Percentiles rank a stretch among this genome's conserved stretches.
phyloP scores from a whole-genome alignment of 2,888 invertebrate species.

The Emmelina monodactyla region DNA sequence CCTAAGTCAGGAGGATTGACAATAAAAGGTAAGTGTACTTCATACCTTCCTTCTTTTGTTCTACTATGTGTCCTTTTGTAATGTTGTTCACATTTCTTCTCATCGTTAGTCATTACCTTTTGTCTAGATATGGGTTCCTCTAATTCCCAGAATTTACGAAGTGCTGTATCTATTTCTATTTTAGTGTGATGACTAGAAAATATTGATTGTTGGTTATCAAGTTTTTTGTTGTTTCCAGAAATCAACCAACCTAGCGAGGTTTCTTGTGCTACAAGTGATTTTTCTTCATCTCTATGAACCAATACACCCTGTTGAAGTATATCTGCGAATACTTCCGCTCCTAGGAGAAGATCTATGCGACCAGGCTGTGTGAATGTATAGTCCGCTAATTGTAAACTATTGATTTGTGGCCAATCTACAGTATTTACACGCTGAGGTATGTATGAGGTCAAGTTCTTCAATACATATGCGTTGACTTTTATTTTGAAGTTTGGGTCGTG shows the following conservation, averaged over 20 bases:
- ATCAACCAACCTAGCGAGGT: constrained; percentile 5
- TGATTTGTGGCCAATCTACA: constrained; percentile 5
- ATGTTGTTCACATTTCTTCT: background rate
- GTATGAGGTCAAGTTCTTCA: constrained; percentile 9
- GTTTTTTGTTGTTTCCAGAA: background rate
- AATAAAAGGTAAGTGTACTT: background rate
- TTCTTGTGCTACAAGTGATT: constrained; percentile 7
- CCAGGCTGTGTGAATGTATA: constrained; percentile 7
- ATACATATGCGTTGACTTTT: constrained; percentile 9
- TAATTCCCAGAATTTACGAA: background rate
- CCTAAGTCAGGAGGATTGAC: constrained; percentile 1
- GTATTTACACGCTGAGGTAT: constrained; percentile 4
- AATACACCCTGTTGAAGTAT: constrained; percentile 4
- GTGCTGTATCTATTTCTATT: background rate
- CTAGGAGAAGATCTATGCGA: constrained; percentile 10
- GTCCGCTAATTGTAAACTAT: constrained; percentile 9
- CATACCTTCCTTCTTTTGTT: background rate
- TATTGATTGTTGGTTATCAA: background rate
- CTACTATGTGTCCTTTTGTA: background rate
- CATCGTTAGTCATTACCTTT: background rate
- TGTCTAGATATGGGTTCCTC: background rate
- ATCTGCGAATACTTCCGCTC: constrained; percentile 10
- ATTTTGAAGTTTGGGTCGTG: background rate
- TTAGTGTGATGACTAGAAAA: background rate
- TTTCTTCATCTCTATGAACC: background rate